Percentiles rank a stretch among this genome's conserved stretches.
Evolutionary conservation across 2,113 vertebrate genomes (phyloP).

Genomic region (Misgurnus anguillicaudatus): DNA sequence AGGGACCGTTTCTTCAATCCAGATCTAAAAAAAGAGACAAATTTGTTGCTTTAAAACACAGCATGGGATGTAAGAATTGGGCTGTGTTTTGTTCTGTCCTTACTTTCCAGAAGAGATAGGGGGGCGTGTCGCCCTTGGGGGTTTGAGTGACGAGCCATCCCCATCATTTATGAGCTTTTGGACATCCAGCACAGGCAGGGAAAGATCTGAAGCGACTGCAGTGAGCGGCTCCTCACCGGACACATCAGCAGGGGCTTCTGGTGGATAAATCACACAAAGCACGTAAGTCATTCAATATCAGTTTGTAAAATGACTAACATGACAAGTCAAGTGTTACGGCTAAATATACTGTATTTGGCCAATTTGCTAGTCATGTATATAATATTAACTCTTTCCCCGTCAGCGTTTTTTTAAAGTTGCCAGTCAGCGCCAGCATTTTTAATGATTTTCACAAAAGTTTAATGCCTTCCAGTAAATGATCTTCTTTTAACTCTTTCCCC

Average conservation of each 20-base stretch:
- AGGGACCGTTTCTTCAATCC: slow-evolving; percentile 76
- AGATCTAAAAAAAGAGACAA: slow-evolving; percentile 61
- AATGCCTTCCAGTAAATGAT: too few relatives aligned
- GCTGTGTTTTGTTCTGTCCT: neutral
- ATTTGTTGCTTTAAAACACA: neutral
- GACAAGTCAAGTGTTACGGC: too few relatives aligned
- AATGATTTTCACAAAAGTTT: too few relatives aligned
- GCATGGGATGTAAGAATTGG: neutral
- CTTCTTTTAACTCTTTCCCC: too few relatives aligned
- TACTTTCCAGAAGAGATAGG: slow-evolving; percentile 54
- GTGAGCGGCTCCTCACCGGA: slow-evolving; percentile 42
- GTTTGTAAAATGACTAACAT: too few relatives aligned
- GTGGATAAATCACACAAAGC: neutral
- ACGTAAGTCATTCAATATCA: neutral
- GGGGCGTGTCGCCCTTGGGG: slow-evolving; percentile 43
- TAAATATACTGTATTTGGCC: too few relatives aligned
- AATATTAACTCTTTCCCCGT: too few relatives aligned
- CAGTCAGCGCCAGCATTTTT: too few relatives aligned
- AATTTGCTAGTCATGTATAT: too few relatives aligned
- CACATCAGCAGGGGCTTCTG: slow-evolving; percentile 59
- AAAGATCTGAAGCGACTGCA: slow-evolving; percentile 69
- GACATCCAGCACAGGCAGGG: slow-evolving; percentile 49
- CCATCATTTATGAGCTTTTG: slow-evolving; percentile 41
- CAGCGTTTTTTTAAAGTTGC: too few relatives aligned
- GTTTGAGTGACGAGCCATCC: slow-evolving; percentile 54